A percentile compares a stretch with the other conserved stretches of the same genome.
phyloP scores from a whole-genome alignment of 1,140 invertebrate species.

The Drosophila lacteicornis region DNA sequence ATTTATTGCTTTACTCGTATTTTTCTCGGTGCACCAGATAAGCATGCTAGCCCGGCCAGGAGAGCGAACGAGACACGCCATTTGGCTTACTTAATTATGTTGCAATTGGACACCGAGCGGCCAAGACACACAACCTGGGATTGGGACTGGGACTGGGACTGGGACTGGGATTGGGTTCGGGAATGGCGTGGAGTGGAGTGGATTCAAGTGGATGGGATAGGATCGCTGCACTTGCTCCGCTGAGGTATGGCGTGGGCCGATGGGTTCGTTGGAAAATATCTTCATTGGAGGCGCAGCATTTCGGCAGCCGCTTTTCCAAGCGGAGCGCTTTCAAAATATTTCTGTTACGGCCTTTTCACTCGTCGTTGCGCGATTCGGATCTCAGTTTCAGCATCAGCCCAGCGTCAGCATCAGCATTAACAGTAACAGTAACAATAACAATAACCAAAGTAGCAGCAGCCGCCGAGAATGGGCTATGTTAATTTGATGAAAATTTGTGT shows the following conservation, averaged over 20 bases:
- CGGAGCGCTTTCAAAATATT: slow-evolving; percentile 51
- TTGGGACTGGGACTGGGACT: slow-evolving; percentile 33
- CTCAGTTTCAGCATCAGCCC: slow-evolving; percentile 39
- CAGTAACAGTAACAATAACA: slow-evolving; percentile 29
- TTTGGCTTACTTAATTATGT: slow-evolving; percentile 80
- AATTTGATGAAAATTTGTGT: slow-evolving; percentile 79
- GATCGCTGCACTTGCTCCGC: slow-evolving; percentile 45
- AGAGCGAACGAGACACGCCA: slow-evolving; percentile 53
- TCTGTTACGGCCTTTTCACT: slow-evolving; percentile 44
- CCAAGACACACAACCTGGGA: slow-evolving; percentile 34
- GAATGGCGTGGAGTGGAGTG: slow-evolving; percentile 27
- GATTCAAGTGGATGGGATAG: slow-evolving; percentile 17
- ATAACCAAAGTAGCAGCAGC: slow-evolving; percentile 43
- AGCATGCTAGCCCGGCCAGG: slow-evolving; percentile 19
- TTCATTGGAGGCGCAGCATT: slow-evolving; percentile 40
- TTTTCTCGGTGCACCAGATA: slow-evolving; percentile 26
- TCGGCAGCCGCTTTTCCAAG: slow-evolving; percentile 20
- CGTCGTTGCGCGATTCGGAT: slow-evolving; percentile 47
- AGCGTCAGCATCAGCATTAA: slow-evolving; percentile 26
- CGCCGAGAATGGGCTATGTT: slow-evolving; percentile 66
- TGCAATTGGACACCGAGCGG: slow-evolving; percentile 70
- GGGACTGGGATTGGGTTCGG: slow-evolving; percentile 25
- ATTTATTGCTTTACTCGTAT: not conserved
- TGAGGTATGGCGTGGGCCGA: slow-evolving; percentile 32
- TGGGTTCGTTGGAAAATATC: slow-evolving; percentile 52